phyloP scores from a whole-genome alignment of 2,888 invertebrate genomes.

The Oligia strigilis region DNA sequence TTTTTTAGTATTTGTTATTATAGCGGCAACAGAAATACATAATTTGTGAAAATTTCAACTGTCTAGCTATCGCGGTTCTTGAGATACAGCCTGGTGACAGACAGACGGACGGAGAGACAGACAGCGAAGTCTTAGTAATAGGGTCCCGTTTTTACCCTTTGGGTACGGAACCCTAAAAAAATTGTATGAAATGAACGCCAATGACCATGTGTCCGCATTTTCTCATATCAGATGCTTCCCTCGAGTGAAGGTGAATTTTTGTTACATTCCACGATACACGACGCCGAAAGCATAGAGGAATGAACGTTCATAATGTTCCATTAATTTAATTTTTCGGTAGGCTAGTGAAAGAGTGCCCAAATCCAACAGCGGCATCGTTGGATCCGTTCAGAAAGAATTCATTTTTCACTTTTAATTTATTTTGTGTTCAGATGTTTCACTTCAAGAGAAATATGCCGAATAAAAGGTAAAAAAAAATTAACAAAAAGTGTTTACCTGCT shows the following conservation, averaged over 20 bases:
- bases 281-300: background rate
- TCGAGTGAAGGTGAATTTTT: background rate
- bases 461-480: background rate
- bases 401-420: too few species aligned
- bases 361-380: too few species aligned
- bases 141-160: too few species aligned
- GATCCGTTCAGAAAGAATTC: too few species aligned
- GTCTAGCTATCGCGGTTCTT: too few species aligned
- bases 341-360: too few species aligned
- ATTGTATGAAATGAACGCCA: background rate
- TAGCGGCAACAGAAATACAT: too few species aligned
- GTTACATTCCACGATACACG: background rate
- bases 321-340: background rate
- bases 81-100: too few species aligned
- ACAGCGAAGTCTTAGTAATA: too few species aligned
- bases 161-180: background rate
- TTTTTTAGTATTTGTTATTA: too few species aligned
- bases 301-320: background rate
- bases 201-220: background rate
- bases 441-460: background rate
- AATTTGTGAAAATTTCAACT: too few species aligned
- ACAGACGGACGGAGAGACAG: too few species aligned
- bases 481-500: background rate
- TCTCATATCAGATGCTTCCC: background rate
- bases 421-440: background rate